Evolutionary conservation across 2,797 vertebrate genomes (phyloP).

Genomic region (Halcyon smyrnensis): DNA sequence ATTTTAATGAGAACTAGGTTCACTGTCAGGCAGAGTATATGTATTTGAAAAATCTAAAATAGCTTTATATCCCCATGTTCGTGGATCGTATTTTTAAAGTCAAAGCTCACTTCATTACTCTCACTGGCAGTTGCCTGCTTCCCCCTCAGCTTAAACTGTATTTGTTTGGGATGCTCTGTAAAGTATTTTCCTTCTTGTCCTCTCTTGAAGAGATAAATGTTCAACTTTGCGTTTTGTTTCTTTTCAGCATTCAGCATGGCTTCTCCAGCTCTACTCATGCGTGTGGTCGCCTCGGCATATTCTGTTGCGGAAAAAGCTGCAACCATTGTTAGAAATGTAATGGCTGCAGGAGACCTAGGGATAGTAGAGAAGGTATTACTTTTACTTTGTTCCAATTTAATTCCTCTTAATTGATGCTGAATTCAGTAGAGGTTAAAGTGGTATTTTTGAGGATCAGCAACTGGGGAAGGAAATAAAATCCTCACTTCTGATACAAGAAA

Average conservation of each 20-base stretch:
- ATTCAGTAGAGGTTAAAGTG: background rate
- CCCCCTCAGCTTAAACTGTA: background rate
- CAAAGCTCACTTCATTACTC: background rate
- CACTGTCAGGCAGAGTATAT: background rate
- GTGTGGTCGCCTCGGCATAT: slow-evolving; percentile 89
- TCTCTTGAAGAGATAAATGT: background rate
- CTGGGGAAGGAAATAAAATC: background rate
- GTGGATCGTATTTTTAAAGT: background rate
- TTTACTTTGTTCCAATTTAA: background rate
- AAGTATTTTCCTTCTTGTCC: background rate
- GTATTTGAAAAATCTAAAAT: background rate
- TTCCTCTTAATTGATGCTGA: background rate
- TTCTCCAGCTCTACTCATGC: slow-evolving; percentile 85
- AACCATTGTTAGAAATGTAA: slow-evolving; percentile 86
- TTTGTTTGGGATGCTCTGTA: background rate
- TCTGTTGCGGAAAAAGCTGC: slow-evolving; percentile 90
- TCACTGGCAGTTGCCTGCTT: background rate
- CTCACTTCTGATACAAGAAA: background rate
- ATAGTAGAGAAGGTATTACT: slow-evolving; percentile 91
- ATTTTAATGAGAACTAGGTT: background rate
- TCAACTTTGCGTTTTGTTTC: background rate
- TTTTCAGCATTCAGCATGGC: slow-evolving; percentile 82
- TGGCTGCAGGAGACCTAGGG: slow-evolving; percentile 90
- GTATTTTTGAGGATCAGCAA: background rate
- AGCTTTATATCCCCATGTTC: background rate